phyloP scores from a whole-genome alignment of 2,113 vertebrate genomes.

The Ellobius talpinus region DNA sequence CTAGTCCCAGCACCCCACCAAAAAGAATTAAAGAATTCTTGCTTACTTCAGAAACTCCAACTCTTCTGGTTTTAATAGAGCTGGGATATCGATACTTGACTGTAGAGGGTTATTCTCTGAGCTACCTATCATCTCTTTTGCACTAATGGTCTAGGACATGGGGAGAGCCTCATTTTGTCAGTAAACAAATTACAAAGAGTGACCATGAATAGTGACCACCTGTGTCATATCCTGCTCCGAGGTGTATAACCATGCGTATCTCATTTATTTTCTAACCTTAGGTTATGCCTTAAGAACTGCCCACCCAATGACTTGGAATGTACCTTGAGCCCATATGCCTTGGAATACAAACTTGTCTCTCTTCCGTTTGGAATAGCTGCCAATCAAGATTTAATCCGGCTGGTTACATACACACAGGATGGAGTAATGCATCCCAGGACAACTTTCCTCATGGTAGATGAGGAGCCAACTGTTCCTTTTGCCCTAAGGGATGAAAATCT shows the following conservation, averaged over 20 bases:
- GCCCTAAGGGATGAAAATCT: conserved; percentile 95
- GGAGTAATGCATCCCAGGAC: conserved; percentile 96
- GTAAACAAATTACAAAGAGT: not conserved
- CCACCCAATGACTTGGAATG: conserved; percentile 96
- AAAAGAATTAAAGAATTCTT: not conserved
- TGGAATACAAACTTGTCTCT: conserved; percentile 98
- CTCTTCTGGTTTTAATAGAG: not conserved
- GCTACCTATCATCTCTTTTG: conserved; percentile 6
- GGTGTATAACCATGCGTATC: not conserved
- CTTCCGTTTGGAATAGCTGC: conserved; percentile 96
- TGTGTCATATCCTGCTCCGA: not conserved
- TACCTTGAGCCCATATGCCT: conserved; percentile 93
- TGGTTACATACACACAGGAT: conserved; percentile 97
- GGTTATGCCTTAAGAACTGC: conserved; percentile 97
- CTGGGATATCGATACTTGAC: not conserved
- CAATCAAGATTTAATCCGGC: conserved; percentile 96
- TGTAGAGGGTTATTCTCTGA: not conserved
- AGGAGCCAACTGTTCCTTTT: conserved; percentile 91
- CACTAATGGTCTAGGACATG: not conserved
- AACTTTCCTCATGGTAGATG: conserved; percentile 91
- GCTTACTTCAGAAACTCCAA: not conserved
- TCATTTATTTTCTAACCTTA: conserved; percentile 76
- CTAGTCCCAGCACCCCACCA: not conserved
- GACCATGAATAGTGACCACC: not conserved
- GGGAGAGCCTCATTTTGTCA: not conserved